Base-by-base conservation (phyloP, 2,888 invertebrate genomes). In the Drosophila demipolita region DNA sequence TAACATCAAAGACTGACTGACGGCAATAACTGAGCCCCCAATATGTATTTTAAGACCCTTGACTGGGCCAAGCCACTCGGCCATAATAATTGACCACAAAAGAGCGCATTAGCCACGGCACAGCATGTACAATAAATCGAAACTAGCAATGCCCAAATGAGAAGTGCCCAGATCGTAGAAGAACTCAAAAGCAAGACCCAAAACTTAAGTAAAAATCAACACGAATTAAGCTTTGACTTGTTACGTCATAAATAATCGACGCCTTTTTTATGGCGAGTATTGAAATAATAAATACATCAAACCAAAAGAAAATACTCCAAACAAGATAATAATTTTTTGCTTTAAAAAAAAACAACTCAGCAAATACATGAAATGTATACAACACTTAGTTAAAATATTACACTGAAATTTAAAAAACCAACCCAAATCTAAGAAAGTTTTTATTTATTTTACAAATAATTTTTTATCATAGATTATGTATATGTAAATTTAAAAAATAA, bases 1-100 rank as follows among this genome's bases (percentile, higher is more conserved):
- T 53, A 61, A 77, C 80, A 80, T 77, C 80, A 78, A 78, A 78
- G 65, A 45, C 67, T 23, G 17, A 48, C 63, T 23, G 20, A 48
- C 26, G 49, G 11, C 54, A 35, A 7, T 15, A 59, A 38, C 15
- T 60, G 20, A 29, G 32, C 29, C 49, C 40, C 23, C 38, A 53
- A 48, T 35, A 52, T 45, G 33, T n/a, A 54, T 52, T 52, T 66
- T 23, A 57, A 64, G 68, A 50, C 63, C 49, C 60, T 57, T 49
- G 73, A 50, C 75, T 61, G 48, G 72, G 54, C 58, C 73, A 40
- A 53, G 26, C 53, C 20, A 55, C 20, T 54, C 55, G 38, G 63
- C 45, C 55, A 5, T 70, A 60, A 52, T 64, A 70, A 77, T 66
- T 57, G 72, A 33, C 71, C 71, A 59, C 38, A 58, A 49, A 61